phyloP scores from a whole-genome alignment of 2,797 vertebrate genomes.

The Phataginus tetradactyla region DNA sequence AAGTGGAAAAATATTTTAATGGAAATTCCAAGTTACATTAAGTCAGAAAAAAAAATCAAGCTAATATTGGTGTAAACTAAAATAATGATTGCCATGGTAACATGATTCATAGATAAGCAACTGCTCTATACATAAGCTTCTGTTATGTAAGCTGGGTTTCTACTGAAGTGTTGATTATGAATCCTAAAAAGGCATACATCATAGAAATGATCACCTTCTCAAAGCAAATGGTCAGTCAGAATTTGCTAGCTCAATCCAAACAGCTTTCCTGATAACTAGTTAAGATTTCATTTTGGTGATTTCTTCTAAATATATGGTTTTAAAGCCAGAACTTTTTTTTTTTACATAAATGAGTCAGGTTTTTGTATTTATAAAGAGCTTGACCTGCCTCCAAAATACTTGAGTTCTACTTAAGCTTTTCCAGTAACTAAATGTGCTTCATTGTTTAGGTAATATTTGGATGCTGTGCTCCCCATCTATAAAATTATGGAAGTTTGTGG shows the following conservation, averaged over 20 bases:
- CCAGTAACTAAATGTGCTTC: background rate
- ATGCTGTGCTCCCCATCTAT: background rate
- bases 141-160: background rate
- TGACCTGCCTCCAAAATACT: background rate
- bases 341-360: background rate
- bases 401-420: background rate
- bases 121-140: background rate
- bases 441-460: background rate
- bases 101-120: background rate
- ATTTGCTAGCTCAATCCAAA: background rate
- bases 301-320: background rate
- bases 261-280: background rate
- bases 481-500: background rate
- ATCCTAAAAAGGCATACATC: background rate
- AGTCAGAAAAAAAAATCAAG: slow-evolving; percentile 13
- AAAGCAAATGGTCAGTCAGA: background rate
- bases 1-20: background rate
- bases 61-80: background rate
- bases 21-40: background rate
- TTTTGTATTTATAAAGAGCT: background rate
- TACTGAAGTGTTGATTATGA: background rate
- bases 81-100: background rate
- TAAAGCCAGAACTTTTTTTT: background rate
- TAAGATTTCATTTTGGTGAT: background rate
- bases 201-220: background rate